phyloP scores from a whole-genome alignment of 2,113 vertebrate genomes.

The Scortum barcoo region DNA sequence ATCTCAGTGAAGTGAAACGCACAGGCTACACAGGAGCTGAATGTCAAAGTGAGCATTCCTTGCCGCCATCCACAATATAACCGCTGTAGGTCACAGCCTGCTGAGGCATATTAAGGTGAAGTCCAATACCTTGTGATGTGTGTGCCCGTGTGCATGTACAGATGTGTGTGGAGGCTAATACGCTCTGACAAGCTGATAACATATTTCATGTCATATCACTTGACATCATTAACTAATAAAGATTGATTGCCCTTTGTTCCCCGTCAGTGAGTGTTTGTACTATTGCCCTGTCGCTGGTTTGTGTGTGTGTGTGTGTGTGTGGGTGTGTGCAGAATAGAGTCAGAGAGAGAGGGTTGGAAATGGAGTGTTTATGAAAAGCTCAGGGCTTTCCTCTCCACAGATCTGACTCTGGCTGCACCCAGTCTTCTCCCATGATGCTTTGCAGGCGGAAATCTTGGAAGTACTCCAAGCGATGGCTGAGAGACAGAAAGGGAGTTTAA shows the following conservation, averaged over 20 bases:
- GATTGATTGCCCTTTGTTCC: constrained; percentile 71
- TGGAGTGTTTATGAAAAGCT: constrained; percentile 24
- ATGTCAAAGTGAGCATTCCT: constrained; percentile 48
- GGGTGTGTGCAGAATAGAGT: not conserved
- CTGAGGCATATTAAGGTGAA: constrained; percentile 47
- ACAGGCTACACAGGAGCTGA: constrained; percentile 31
- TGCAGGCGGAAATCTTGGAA: constrained; percentile 84
- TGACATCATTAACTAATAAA: constrained; percentile 74
- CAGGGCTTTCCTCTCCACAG: constrained; percentile 78
- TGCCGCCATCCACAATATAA: constrained; percentile 25
- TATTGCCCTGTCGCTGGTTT: constrained; percentile 18
- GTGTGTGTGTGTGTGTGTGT: not conserved
- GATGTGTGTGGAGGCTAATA: constrained; percentile 46
- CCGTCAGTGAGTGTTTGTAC: constrained; percentile 51
- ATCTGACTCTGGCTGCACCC: constrained; percentile 81
- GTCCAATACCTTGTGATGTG: constrained; percentile 42
- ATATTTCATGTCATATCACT: constrained; percentile 67
- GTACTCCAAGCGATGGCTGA: constrained; percentile 81
- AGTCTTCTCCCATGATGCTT: constrained; percentile 84
- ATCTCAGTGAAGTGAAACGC: constrained; percentile 28
- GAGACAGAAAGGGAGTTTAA: constrained; percentile 4
- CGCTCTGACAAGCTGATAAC: constrained; percentile 64
- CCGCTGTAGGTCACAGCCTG: constrained; percentile 47
- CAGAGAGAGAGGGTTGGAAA: not conserved
- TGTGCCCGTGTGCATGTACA: constrained; percentile 22